phyloP scores from a whole-genome alignment of 1,140 invertebrate genomes.

The Drosophila suzukii region DNA sequence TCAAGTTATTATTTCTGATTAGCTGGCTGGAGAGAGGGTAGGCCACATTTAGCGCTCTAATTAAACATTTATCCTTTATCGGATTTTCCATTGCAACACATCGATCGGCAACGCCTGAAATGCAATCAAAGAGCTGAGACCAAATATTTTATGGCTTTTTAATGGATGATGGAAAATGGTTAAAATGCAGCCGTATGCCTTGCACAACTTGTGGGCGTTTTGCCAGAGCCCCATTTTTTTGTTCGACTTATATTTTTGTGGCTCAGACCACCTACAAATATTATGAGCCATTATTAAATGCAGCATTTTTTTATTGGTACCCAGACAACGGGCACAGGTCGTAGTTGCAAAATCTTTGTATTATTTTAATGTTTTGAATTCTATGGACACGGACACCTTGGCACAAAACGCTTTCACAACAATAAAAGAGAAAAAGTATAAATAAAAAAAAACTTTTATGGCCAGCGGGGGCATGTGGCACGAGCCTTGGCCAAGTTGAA shows the following conservation, averaged over 20 bases:
- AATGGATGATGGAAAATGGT: conserved; percentile 45
- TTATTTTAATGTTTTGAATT: conserved; percentile 44
- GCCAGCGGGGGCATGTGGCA: conserved; percentile 66
- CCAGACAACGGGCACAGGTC: conserved; percentile 30
- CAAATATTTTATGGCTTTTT: conserved; percentile 63
- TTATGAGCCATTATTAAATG: conserved; percentile 69
- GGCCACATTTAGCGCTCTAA: conserved; percentile 66
- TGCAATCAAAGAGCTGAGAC: conserved; percentile 25
- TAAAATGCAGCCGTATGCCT: conserved; percentile 29
- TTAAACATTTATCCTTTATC: conserved; percentile 73
- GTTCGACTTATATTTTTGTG: conserved; percentile 15
- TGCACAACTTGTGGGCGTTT: conserved; percentile 74
- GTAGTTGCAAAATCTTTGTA: conserved; percentile 34
- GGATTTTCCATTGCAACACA: conserved; percentile 63
- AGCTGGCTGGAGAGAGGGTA: not conserved
- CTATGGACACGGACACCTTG: conserved; percentile 57
- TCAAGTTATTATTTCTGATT: conserved; percentile 27
- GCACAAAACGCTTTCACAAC: conserved; percentile 63
- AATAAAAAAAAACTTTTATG: conserved; percentile 37
- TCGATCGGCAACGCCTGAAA: conserved; percentile 45
- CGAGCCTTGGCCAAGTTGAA: conserved; percentile 68
- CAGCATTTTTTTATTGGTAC: conserved; percentile 42
- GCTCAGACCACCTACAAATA: conserved; percentile 70
- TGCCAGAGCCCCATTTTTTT: conserved; percentile 21
- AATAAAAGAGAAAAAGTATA: conserved; percentile 40